A percentile compares a stretch with the other conserved stretches of the same genome.
phyloP scores from a whole-genome alignment of 2,888 invertebrate species.

The Monochamus alternatus region DNA sequence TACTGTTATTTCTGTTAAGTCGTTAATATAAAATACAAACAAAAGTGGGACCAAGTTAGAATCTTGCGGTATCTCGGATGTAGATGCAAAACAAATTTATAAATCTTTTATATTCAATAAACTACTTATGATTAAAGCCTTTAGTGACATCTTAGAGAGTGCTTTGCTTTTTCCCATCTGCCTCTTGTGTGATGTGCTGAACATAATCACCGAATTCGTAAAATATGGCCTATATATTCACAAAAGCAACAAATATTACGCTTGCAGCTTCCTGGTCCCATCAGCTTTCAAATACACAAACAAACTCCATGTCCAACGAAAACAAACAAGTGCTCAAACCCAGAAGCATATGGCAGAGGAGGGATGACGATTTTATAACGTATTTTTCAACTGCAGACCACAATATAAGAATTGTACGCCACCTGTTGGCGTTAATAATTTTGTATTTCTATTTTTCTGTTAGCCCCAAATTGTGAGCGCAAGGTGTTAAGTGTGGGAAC shows the following conservation, averaged over 20 bases:
- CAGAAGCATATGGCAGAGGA: slow-evolving; percentile 30
- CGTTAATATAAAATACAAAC: no score
- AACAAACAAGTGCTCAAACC: slow-evolving; percentile 28
- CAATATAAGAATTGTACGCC: slow-evolving; percentile 12
- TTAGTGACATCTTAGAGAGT: neutral
- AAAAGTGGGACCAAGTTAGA: no score
- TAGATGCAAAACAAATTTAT: no score
- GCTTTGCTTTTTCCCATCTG: neutral
- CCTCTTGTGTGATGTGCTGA: neutral
- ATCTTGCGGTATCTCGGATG: no score
- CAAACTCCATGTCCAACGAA: slow-evolving; percentile 14
- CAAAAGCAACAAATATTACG: slow-evolving; percentile 28
- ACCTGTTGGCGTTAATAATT: slow-evolving; percentile 22
- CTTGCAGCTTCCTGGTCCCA: slow-evolving; percentile 28
- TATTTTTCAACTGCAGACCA: slow-evolving; percentile 11
- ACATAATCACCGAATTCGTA: slow-evolving; percentile 7
- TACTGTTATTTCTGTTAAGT: no score
- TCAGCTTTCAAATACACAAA: slow-evolving; percentile 16
- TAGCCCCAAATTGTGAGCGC: slow-evolving; percentile 13
- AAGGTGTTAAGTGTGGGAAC: slow-evolving; percentile 32
- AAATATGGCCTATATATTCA: slow-evolving; percentile 18
- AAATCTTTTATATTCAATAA: no score
- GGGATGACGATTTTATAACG: slow-evolving; percentile 24
- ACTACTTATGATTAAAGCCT: no score
- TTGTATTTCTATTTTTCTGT: slow-evolving; percentile 7